Evolutionary conservation across 2,113 vertebrate species (phyloP), one percentile per base, ranked within the genome.

Genomic region (Junco hyemalis): DNA sequence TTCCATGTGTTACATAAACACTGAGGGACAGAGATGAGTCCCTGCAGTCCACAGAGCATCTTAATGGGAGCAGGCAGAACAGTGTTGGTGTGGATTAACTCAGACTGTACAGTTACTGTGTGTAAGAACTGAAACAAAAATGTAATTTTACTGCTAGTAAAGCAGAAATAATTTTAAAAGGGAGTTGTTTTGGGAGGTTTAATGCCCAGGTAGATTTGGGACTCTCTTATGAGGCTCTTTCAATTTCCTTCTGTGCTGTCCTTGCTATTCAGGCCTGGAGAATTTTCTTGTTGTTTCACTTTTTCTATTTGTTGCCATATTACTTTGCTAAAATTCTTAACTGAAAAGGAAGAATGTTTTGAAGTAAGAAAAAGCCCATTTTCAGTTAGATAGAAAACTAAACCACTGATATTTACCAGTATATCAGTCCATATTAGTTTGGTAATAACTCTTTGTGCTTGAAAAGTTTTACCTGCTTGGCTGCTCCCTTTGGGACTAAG

Each of bases 1-100:
- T 25, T 51, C 16, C 20, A 4, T 3, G 24, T 0, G 0, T 33
- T 29, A 18, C 8, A 23, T 8, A 33, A 45, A 59, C 31, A 24
- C 38, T 26, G 10, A 42, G 36, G n/a, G 29, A 68, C 54, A 69
- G 6, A 19, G 6, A 7, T 1, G 12, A 40, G 23, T 25, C 44
- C 1, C 1, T 33, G 63, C 2, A 18, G 38, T 6, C 54, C 60
- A 25, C 1, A 35, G 8, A 51, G 61, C 40, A 36, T 12, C 50
- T 24, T 31, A 11, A 13, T 10, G 40, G 31, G 16, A 48, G 48
- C 1, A 51, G 48, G 63, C 64, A 50, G 33, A 26, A 56, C 16
- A 21, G 40, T 7, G 5, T 22, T 48, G 22, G 22, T 45, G 40
- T 12, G 31, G 12, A 47, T 89, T 42, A 44, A 9, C 53, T 71